Evolutionary conservation across 2,888 invertebrate species (phyloP).

Genomic region (Trichopria drosophilae): DNA sequence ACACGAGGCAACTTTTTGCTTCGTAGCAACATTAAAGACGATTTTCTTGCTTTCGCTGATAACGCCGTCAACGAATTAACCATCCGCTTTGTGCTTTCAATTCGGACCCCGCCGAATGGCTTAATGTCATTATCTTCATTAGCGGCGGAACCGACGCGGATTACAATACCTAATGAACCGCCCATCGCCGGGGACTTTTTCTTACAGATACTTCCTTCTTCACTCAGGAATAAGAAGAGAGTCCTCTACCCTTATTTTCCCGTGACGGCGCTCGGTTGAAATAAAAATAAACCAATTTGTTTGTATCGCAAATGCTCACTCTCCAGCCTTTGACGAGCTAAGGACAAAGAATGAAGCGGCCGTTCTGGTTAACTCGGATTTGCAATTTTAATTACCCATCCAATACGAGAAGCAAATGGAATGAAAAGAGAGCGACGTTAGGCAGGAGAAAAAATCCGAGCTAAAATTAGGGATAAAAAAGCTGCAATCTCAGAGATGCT

Average conservation of each 20-base stretch:
- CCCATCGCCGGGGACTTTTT: constrained; percentile 43
- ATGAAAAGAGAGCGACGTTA: constrained; percentile 25
- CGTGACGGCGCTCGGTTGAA: constrained; percentile 41
- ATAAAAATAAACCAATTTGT: constrained; percentile 56
- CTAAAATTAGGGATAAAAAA: too few relatives aligned
- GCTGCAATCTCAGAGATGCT: too few relatives aligned
- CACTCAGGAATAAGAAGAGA: constrained; percentile 35
- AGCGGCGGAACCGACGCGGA: constrained; percentile 49
- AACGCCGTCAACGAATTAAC: constrained; percentile 48
- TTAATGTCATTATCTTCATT: constrained; percentile 58
- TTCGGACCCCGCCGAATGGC: constrained; percentile 45
- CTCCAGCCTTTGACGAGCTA: constrained; percentile 45
- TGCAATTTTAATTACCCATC: constrained; percentile 53
- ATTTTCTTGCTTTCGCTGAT: constrained; percentile 35
- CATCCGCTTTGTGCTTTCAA: constrained; percentile 44
- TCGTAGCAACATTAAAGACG: too few relatives aligned
- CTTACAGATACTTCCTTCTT: constrained; percentile 19
- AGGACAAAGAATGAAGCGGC: constrained; percentile 38
- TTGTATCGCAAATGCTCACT: constrained; percentile 52
- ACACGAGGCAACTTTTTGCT: constrained; percentile 20
- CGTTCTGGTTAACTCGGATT: constrained; percentile 51
- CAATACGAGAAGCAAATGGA: constrained; percentile 18
- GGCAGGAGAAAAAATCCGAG: constrained; percentile 26
- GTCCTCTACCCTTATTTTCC: constrained; percentile 38
- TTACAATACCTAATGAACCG: constrained; percentile 59